phyloP scores from a whole-genome alignment of 2,113 vertebrate species.

The Halichoerus grypus region DNA sequence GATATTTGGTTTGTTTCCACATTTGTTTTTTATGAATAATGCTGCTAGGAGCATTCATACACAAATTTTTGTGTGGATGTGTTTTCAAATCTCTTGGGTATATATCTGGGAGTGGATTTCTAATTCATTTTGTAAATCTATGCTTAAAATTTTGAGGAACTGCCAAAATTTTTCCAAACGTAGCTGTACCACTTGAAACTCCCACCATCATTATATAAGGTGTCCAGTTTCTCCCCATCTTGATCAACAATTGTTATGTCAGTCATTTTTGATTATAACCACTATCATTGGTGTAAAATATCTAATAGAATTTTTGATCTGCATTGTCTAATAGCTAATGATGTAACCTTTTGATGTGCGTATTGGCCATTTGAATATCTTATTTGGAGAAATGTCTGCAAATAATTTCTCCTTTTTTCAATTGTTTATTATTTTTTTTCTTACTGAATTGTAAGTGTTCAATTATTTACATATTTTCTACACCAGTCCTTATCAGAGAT shows the following conservation, averaged over 20 bases:
- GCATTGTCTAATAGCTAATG: neutral
- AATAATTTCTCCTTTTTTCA: neutral
- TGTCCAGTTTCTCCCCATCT: neutral
- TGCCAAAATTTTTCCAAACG: neutral
- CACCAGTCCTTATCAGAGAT: neutral
- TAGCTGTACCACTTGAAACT: neutral
- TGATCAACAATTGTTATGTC: neutral
- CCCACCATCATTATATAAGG: neutral
- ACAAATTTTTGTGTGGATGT: neutral
- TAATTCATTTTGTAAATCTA: neutral
- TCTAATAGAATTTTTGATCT: neutral
- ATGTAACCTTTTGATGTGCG: neutral
- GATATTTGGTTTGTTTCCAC: neutral
- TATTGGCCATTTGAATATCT: neutral
- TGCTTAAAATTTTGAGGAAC: neutral
- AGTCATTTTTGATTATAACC: neutral
- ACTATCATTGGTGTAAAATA: neutral
- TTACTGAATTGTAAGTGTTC: neutral
- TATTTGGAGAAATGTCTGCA: neutral
- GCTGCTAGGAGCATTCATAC: neutral
- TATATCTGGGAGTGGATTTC: neutral
- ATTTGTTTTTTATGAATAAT: neutral
- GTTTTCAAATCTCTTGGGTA: neutral
- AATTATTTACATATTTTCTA: neutral
- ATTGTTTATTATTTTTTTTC: neutral